A percentile compares a stretch with the other conserved stretches of the same genome.
Conservation (phyloP, 2,888 invertebrate genomes). For the Drosophila limbata region DNA sequence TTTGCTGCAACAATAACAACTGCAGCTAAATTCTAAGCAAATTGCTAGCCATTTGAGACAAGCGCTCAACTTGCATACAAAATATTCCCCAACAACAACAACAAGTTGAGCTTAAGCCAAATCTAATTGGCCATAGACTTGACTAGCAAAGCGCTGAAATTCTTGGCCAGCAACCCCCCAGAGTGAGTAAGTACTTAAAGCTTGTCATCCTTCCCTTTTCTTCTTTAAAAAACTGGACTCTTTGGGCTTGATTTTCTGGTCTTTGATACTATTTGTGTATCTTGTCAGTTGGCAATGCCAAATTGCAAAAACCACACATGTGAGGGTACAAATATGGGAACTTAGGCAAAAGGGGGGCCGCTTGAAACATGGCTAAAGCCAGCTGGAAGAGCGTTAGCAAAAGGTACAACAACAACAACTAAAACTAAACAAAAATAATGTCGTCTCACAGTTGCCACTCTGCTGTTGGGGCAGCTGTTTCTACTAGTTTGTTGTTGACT, state of each 20-base stretch:
- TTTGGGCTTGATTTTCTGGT: conserved; percentile 17
- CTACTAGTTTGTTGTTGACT: conserved; percentile 36
- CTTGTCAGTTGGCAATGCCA: conserved; percentile 52
- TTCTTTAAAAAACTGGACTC: neutral
- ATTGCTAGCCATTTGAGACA: conserved; percentile 43
- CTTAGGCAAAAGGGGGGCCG: neutral
- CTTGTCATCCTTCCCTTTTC: neutral
- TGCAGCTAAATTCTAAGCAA: conserved; percentile 51
- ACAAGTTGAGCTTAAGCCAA: conserved; percentile 30
- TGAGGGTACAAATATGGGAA: neutral
- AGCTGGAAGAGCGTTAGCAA: conserved; percentile 5
- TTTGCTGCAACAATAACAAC: conserved; percentile 22
- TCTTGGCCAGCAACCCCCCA: conserved; percentile 1
- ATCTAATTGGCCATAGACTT: conserved; percentile 33
- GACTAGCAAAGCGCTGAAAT: conserved; percentile 12
- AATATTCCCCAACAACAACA: conserved; percentile 23
- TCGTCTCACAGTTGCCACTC: conserved; percentile 43
- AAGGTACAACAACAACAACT: conserved; percentile 4
- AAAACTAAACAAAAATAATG: conserved; percentile 14
- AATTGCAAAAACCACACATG: conserved; percentile 38
- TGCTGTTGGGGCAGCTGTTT: conserved; percentile 39
- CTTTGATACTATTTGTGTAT: conserved; percentile 27
- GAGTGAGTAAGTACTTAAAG: neutral
- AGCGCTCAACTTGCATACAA: conserved; percentile 52
- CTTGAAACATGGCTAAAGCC: conserved; percentile 2